Evolutionary conservation across 2,113 vertebrate genomes (phyloP).

Genomic region (Shinisaurus crocodilurus): DNA sequence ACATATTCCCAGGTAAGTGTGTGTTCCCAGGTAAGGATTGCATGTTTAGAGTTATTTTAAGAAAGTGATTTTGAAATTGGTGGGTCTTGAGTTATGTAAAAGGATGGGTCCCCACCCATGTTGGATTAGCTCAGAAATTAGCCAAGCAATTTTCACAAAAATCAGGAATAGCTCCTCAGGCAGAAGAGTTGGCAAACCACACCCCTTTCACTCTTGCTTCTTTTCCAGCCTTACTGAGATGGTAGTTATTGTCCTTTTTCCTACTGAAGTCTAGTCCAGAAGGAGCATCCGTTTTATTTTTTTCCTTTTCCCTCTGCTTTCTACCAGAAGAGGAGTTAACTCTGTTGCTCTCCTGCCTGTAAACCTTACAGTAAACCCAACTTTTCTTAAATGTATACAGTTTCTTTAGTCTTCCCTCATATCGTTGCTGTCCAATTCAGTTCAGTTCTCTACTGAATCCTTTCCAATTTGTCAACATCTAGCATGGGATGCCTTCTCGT

Average conservation of each 20-base stretch:
- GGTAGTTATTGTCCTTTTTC: neutral
- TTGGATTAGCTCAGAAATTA: neutral
- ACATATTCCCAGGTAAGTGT: no score
- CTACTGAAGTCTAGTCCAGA: neutral
- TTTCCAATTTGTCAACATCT: neutral
- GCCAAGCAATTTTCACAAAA: neutral
- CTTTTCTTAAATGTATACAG: neutral
- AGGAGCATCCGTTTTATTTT: neutral
- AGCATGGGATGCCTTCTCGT: neutral
- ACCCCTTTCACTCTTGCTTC: neutral
- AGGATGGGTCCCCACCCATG: neutral
- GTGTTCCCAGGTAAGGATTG: no score
- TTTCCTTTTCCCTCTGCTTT: neutral
- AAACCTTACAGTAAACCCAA: neutral
- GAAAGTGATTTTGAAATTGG: constrained; percentile 8
- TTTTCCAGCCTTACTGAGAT: neutral
- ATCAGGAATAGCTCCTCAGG: neutral
- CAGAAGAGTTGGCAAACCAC: neutral
- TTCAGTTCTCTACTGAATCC: neutral
- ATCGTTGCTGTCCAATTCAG: neutral
- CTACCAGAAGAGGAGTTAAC: neutral
- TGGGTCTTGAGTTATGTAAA: neutral
- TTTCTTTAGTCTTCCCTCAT: neutral
- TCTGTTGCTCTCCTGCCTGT: neutral
- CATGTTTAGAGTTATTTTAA: constrained; percentile 19